A percentile compares a stretch with the other conserved stretches of the same genome.
Conservation (phyloP, 1,140 invertebrate species). For the Gryon sp. region DNA sequence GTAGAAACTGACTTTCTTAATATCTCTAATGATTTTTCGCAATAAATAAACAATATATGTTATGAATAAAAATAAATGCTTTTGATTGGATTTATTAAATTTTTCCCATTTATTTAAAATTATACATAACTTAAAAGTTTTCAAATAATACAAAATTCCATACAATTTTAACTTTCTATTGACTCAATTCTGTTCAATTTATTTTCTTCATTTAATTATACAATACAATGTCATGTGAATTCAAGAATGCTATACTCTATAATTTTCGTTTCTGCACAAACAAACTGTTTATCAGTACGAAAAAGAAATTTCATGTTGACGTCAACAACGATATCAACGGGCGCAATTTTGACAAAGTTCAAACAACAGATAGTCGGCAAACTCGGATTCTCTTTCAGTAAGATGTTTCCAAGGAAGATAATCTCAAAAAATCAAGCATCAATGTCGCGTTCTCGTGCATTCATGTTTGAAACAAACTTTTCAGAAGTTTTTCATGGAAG, state of each 20-base stretch:
- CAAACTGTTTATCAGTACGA: slow-evolving; percentile 42
- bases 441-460: slow-evolving; percentile 4
- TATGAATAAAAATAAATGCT: too few relatives aligned
- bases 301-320: slow-evolving; percentile 47
- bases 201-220: too few relatives aligned
- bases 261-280: slow-evolving; percentile 8
- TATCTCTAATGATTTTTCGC: too few relatives aligned
- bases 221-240: too few relatives aligned
- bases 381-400: slow-evolving; percentile 26
- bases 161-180: too few relatives aligned
- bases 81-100: too few relatives aligned
- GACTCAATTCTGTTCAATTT: too few relatives aligned
- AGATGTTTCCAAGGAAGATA: slow-evolving; percentile 37
- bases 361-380: slow-evolving; percentile 42
- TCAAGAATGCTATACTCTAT: background rate
- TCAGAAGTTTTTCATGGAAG: slow-evolving; percentile 42
- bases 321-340: slow-evolving; percentile 40
- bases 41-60: too few relatives aligned
- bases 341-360: slow-evolving; percentile 53
- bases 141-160: too few relatives aligned
- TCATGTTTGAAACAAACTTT: slow-evolving; percentile 9
- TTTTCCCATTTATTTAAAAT: too few relatives aligned
- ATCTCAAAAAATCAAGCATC: slow-evolving; percentile 49
- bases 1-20: too few relatives aligned
- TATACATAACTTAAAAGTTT: too few relatives aligned